Evolutionary conservation across 2,888 invertebrate genomes (phyloP), one percentile per base, ranked within the genome.

Genomic region (Sinopyrophorus schimmeli): DNA sequence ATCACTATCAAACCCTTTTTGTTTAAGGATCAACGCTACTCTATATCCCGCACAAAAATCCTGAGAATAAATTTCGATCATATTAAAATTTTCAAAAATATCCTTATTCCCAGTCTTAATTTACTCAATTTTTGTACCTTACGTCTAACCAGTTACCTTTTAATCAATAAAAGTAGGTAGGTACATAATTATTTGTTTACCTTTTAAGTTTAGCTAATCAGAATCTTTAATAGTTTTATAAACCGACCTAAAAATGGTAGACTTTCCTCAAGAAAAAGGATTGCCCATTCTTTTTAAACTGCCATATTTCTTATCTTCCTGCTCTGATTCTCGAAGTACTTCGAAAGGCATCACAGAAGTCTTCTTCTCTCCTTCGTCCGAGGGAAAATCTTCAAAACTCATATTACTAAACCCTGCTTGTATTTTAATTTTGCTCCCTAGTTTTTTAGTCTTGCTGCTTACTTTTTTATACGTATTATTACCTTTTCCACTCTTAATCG

Each of bases 301-400:
- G 39, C 65, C 65, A 44, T 65, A 67, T 59, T 76, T 78, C 60
- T 76, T 77, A 40, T 77, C 76, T 6, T 78, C 78, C 9, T 74
- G 69, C 54, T 77, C 77, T 20, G 76, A 75, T 57, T 76, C 77
- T 24, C 80, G 73, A 12, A 84, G 74, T 5, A 85, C 84, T 64
- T 85, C 84, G 60, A 84, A 85, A 0, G 84, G 84, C 35, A 79
- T 77, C 26, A 76, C 71, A 12, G 71, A 67, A 12, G 67, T 69
- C n/a, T 75, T 72, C 48, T 68, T 65, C 34, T 77, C 77, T 49
- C 78, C 78, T 39, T 81, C 79, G 61, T 84, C 85, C 15, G 82
- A 82, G 1, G 83, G 82, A 63, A 84, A 85, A 69, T 86, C 86
- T 66, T 86, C 86, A 61, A 86, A 86, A 63, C 86, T 86, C 83